A percentile compares a stretch with the other conserved stretches of the same genome.
These are phyloP conservation scores for Sebastes wilsoni DNA, from an alignment of 2,797 vertebrate species.

Conservation along the genomic window DNA sequence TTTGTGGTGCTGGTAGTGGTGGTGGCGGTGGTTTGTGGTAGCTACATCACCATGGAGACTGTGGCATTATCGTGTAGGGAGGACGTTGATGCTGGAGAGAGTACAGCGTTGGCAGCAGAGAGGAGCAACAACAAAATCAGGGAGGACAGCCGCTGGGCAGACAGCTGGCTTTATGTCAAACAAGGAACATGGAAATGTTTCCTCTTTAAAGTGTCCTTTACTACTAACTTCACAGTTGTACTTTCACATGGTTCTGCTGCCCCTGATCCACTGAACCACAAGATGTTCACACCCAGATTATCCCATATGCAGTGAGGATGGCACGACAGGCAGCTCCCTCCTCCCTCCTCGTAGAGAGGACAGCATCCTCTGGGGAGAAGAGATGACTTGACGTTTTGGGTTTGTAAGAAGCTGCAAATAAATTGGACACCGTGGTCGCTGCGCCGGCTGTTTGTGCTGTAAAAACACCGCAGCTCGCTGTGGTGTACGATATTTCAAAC, in stretches of 20 bases:
- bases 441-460: constrained; percentile 52
- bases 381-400: constrained; percentile 68
- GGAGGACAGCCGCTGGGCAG: neutral
- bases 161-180: constrained; percentile 1
- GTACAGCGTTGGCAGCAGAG: constrained; percentile 26
- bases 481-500: constrained; percentile 39
- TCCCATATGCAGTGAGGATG: constrained; percentile 2
- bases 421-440: constrained; percentile 44
- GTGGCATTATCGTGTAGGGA: constrained; percentile 47
- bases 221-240: neutral
- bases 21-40: constrained; percentile 40
- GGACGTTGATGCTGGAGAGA: constrained; percentile 31
- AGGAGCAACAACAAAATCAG: constrained; percentile 23
- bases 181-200: neutral
- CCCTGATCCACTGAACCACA: neutral
- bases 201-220: neutral
- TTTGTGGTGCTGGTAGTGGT: constrained; percentile 26
- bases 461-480: constrained; percentile 39
- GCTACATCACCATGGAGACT: constrained; percentile 80
- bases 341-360: constrained; percentile 8
- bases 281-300: constrained; percentile 25
- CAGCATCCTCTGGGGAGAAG: constrained; percentile 48
- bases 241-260: neutral
- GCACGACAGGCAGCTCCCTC: neutral
- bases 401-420: constrained; percentile 63